Evolutionary conservation across 2,888 invertebrate genomes (phyloP), one percentile per base, ranked within the genome.

Genomic region (Psococerastis gibbosa): DNA sequence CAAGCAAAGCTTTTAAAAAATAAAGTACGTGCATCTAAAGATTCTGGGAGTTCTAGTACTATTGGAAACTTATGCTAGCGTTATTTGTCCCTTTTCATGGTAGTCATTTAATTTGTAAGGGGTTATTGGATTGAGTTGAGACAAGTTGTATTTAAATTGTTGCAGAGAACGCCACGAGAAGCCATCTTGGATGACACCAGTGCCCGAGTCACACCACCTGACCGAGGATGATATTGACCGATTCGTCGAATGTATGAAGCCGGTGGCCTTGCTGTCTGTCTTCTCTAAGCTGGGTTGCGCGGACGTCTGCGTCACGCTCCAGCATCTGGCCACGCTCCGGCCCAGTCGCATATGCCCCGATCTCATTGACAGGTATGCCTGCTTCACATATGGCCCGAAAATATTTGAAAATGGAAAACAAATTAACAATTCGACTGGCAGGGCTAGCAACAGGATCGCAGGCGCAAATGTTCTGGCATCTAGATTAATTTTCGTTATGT

Each of bases 341-440:
- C 91, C 92, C 0, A 78, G 80, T 47, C 61, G 83, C 16, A 78
- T 92, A 2, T 72, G 91, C 41, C 89, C 91, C 0, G 75, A 79
- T 35, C 67, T 89, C 11, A 58, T 94, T 45, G 87, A 91, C 48
- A 75, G 75, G 69, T 70, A 50, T 50, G 60, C n/a, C n/a, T n/a
- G n/a, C n/a, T n/a, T n/a, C n/a, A n/a, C n/a, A n/a, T n/a, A n/a
- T n/a, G n/a, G n/a, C n/a, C n/a, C n/a, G n/a, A n/a, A n/a, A n/a
- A n/a, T n/a, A n/a, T n/a, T n/a, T n/a, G n/a, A n/a, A n/a, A n/a
- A n/a, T n/a, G n/a, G n/a, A n/a, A n/a, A n/a, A n/a, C n/a, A n/a
- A n/a, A n/a, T n/a, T n/a, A n/a, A n/a, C n/a, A n/a, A n/a, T n/a
- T n/a, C n/a, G n/a, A n/a, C n/a, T n/a, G n/a, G n/a, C n/a, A n/a